phyloP scores from a whole-genome alignment of 2,797 vertebrate species.

The Furcifer pardalis region DNA sequence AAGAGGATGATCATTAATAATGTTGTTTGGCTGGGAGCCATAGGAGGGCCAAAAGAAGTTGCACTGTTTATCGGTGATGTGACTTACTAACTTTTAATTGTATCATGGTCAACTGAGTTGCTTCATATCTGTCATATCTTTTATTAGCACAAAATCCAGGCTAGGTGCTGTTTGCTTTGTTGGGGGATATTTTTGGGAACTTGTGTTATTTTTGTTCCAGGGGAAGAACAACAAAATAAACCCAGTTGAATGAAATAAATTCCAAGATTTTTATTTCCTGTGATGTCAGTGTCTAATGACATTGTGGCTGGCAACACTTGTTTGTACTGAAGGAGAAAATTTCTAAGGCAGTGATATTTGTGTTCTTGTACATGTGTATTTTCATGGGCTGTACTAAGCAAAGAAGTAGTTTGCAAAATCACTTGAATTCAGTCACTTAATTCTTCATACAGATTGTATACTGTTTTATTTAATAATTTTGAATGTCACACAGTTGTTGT shows the following conservation, averaged over 20 bases:
- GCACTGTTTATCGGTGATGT: constrained; percentile 62
- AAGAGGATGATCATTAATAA: constrained; percentile 64
- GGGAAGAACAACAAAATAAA: rapidly evolving
- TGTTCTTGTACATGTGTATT: too few species aligned
- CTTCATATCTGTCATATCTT: constrained; percentile 38
- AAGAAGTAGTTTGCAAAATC: neutral
- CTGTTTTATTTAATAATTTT: neutral
- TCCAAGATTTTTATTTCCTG: neutral
- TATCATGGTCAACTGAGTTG: constrained; percentile 30
- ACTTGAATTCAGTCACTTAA: neutral
- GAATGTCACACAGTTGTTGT: neutral
- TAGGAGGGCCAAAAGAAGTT: constrained; percentile 38
- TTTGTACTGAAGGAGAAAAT: neutral
- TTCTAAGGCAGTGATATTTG: too few species aligned
- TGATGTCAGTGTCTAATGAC: neutral
- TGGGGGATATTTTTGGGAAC: neutral
- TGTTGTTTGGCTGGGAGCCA: constrained; percentile 57
- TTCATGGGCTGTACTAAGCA: neutral
- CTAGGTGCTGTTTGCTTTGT: neutral
- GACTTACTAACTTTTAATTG: constrained; percentile 43
- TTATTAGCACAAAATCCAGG: constrained; percentile 41
- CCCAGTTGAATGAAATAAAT: neutral
- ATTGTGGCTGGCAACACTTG: rapidly evolving
- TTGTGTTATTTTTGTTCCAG: neutral
- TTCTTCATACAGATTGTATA: neutral